These are phyloP conservation scores for Coracias cyanogaster DNA, from an alignment of 2,797 vertebrate genomes.

Conservation along the genomic window DNA sequence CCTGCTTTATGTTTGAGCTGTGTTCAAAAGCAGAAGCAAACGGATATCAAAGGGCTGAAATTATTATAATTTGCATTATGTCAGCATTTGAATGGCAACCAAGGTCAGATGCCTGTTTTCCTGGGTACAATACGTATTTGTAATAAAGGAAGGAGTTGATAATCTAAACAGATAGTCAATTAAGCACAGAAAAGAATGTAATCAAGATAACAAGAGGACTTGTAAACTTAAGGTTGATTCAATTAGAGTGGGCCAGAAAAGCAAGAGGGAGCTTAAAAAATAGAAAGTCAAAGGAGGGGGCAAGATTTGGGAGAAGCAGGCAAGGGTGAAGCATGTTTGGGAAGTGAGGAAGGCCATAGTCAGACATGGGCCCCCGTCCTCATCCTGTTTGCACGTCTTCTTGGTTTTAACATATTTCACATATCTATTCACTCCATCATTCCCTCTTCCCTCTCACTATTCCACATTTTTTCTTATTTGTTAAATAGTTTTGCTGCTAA, in stretches of 20 bases:
- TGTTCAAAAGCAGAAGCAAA: slow-evolving; percentile 30
- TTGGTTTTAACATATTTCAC: not conserved
- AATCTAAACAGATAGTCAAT: not conserved
- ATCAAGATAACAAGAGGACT: not conserved
- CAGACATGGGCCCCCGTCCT: not conserved
- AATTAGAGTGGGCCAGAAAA: not conserved
- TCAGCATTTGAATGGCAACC: not conserved
- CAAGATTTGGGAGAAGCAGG: not conserved
- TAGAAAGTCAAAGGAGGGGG: not conserved
- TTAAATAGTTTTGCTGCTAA: not conserved
- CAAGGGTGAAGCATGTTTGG: not conserved
- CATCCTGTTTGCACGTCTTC: not conserved
- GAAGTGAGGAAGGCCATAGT: not conserved
- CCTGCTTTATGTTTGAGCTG: slow-evolving; percentile 8
- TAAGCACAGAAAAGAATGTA: not conserved
- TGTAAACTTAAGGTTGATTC: not conserved
- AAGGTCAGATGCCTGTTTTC: not conserved
- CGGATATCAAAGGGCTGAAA: not conserved
- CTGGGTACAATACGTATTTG: not conserved
- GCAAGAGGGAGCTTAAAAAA: not conserved
- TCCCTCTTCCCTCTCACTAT: not conserved
- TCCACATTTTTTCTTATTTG: not conserved
- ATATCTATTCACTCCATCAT: not conserved
- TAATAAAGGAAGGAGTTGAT: not conserved
- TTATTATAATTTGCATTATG: slow-evolving; percentile 12